These are phyloP conservation scores for Microtus oregoni DNA, from an alignment of 2,113 vertebrate genomes.

Conservation along the genomic window DNA sequence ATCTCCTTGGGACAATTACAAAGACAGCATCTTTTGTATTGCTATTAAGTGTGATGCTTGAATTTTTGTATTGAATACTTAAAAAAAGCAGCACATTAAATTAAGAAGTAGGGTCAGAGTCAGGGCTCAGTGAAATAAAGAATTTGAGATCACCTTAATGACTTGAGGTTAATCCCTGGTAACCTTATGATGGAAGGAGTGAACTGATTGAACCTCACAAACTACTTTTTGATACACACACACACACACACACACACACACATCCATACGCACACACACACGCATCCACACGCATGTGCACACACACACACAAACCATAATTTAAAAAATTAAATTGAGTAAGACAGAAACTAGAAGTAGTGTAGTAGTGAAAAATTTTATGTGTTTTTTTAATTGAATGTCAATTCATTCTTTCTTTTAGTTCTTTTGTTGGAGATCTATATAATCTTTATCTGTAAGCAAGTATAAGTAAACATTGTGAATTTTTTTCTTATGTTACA, in stretches of 20 bases:
- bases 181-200: accelerated
- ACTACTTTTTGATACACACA: background rate
- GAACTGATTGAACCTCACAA: background rate
- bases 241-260: background rate
- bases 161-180: background rate
- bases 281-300: too few relatives aligned
- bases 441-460: background rate
- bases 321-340: background rate
- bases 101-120: background rate
- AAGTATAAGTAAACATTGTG: background rate
- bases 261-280: too few relatives aligned
- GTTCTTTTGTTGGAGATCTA: background rate
- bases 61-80: background rate
- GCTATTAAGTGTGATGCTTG: background rate
- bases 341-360: background rate
- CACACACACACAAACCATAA: background rate
- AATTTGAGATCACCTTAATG: too few relatives aligned
- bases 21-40: background rate
- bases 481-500: background rate
- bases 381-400: background rate
- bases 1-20: background rate
- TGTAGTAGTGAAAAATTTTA: background rate
- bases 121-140: background rate
- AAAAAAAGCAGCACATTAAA: background rate
- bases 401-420: background rate